Percentiles rank a stretch among this genome's conserved stretches.
phyloP scores from a whole-genome alignment of 2,113 vertebrate species.

The Myotis yumanensis region DNA sequence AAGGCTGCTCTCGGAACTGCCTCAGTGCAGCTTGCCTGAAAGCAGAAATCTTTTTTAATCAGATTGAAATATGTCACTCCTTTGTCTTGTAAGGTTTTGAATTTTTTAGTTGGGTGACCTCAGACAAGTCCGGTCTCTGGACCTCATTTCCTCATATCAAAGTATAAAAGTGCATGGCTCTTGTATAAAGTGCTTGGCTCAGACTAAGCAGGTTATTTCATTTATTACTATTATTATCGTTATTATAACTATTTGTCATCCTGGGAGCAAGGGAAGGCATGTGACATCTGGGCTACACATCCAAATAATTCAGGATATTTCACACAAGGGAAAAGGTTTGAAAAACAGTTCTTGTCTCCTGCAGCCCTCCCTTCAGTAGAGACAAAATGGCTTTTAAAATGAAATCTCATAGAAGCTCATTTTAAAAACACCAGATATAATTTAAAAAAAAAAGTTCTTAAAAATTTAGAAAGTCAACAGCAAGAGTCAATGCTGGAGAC shows the following conservation, averaged over 20 bases:
- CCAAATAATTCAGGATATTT: background rate
- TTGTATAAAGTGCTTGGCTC: background rate
- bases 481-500: background rate
- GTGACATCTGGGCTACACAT: background rate
- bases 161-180: background rate
- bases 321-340: background rate
- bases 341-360: background rate
- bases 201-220: background rate
- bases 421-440: conserved; percentile 8
- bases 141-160: background rate
- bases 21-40: background rate
- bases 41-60: background rate
- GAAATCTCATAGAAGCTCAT: background rate
- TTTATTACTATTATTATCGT: background rate
- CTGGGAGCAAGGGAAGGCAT: background rate
- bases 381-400: conserved; percentile 32
- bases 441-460: background rate
- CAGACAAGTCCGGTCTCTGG: background rate
- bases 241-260: background rate
- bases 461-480: background rate
- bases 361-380: background rate
- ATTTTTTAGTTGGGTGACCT: background rate
- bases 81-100: background rate
- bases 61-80: background rate
- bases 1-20: background rate